These are phyloP conservation scores for Silurus asotus DNA, from an alignment of 2,113 vertebrate genomes.

Conservation along the genomic window DNA sequence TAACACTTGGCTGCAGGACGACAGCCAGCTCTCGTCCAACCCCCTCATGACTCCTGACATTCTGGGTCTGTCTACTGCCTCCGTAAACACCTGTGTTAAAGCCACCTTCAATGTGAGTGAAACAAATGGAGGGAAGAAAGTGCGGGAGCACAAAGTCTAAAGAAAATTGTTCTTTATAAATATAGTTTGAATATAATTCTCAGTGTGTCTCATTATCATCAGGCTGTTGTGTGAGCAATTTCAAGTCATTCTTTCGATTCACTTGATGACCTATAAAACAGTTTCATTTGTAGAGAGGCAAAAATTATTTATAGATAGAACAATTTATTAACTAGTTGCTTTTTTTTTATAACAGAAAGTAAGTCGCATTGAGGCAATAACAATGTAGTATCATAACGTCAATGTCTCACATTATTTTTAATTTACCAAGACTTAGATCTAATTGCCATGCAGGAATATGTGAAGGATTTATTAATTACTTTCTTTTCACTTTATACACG, in stretches of 20 bases:
- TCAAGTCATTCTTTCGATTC: too few species aligned
- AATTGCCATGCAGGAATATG: not conserved
- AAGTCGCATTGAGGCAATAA: not conserved
- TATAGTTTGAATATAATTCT: not conserved
- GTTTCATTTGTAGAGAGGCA: not conserved
- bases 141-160: not conserved
- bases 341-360: not conserved
- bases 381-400: not conserved
- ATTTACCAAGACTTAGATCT: not conserved
- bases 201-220: not conserved
- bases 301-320: not conserved
- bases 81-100: constrained; percentile 94
- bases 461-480: not conserved
- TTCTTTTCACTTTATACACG: too few species aligned
- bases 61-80: constrained; percentile 89
- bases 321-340: not conserved
- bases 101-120: constrained; percentile 93
- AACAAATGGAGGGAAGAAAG: not conserved
- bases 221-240: not conserved
- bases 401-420: not conserved
- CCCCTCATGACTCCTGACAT: constrained; percentile 97
- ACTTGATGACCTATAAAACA: not conserved
- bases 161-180: not conserved
- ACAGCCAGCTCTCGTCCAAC: constrained; percentile 95
- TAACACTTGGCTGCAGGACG: constrained; percentile 95